A percentile compares a stretch with the other conserved stretches of the same genome.
These are phyloP conservation scores for Luscinia luscinia DNA, from an alignment of 2,797 vertebrate species.

Conservation along the genomic window DNA sequence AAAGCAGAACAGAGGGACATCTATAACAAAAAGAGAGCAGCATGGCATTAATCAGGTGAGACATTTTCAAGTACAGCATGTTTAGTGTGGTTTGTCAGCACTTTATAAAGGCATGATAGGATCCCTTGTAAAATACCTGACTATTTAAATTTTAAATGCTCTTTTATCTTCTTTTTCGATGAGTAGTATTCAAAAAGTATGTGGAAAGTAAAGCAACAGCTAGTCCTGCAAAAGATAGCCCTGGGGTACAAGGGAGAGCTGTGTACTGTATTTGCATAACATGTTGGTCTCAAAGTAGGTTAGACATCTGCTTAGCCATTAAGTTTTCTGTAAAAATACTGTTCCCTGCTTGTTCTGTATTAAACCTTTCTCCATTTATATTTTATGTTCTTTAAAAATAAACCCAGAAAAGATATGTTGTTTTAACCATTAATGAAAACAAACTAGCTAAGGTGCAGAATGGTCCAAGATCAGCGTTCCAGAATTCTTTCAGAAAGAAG, in stretches of 20 bases:
- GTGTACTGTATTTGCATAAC: neutral
- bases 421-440: slow-evolving; percentile 30
- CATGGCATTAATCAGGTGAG: neutral
- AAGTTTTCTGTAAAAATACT: slow-evolving; percentile 35
- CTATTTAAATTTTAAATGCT: neutral
- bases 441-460: neutral
- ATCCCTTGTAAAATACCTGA: neutral
- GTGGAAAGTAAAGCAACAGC: neutral
- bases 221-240: neutral
- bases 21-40: neutral
- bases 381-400: slow-evolving; percentile 38
- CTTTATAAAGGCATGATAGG: neutral
- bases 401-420: neutral
- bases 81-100: neutral
- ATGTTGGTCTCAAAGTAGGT: neutral
- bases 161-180: neutral
- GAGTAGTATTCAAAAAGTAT: neutral
- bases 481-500: slow-evolving; percentile 7
- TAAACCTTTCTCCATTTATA: slow-evolving; percentile 22
- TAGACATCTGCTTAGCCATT: slow-evolving; percentile 1
- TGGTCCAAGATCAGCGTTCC: neutral
- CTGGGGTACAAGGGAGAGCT: neutral
- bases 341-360: neutral
- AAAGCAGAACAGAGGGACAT: neutral
- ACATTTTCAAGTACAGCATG: neutral